A percentile compares a stretch with the other conserved stretches of the same genome.
phyloP scores from a whole-genome alignment of 2,797 vertebrate species.

The Tenualosa ilisha region DNA sequence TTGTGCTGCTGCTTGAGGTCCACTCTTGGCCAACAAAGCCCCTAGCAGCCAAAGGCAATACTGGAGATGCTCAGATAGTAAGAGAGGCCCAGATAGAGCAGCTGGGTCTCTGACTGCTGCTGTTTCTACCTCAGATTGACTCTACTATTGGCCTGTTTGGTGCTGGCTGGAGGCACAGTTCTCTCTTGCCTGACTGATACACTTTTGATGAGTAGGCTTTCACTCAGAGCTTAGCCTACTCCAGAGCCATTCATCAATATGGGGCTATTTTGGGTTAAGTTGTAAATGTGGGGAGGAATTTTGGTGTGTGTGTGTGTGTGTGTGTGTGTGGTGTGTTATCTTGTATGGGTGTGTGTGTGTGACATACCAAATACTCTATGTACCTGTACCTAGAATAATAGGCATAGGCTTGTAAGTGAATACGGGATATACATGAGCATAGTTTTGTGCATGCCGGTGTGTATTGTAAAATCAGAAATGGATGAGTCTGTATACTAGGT shows the following conservation, averaged over 20 bases:
- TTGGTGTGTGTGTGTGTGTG: background rate
- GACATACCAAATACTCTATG: too few relatives aligned
- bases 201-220: background rate
- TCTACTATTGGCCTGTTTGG: background rate
- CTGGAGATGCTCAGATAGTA: background rate
- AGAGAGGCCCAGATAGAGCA: too few relatives aligned
- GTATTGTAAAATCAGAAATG: too few relatives aligned
- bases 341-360: background rate
- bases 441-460: too few relatives aligned
- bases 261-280: background rate
- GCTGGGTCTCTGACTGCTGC: background rate
- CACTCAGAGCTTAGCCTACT: background rate
- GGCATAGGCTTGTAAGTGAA: too few relatives aligned
- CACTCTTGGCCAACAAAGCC: too few relatives aligned
- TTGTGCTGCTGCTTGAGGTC: too few relatives aligned
- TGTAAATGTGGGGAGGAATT: background rate
- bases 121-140: too few relatives aligned
- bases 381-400: too few relatives aligned
- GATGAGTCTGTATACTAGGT: too few relatives aligned
- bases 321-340: constrained; percentile 1
- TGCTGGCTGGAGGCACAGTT: background rate
- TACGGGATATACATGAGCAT: too few relatives aligned
- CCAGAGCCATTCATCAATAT: background rate
- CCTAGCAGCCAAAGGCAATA: background rate
- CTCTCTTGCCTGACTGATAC: background rate